Evolutionary conservation across 2,113 vertebrate species (phyloP), one percentile per base, ranked within the genome.

Genomic region (Stegostoma tigrinum): DNA sequence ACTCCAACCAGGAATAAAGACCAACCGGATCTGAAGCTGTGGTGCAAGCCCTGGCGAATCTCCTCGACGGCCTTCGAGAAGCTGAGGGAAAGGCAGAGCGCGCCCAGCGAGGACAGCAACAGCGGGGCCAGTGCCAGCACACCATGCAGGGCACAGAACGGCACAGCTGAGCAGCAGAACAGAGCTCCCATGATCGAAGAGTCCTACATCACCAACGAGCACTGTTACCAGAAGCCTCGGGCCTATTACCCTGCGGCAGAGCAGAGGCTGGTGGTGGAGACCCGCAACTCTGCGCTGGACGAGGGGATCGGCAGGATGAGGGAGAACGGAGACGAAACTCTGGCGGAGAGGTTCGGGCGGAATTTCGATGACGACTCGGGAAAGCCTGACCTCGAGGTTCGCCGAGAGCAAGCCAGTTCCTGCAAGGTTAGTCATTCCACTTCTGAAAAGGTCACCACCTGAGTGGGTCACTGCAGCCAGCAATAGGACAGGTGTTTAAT

Each of bases 181-280:
- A 3, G 97, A 64, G 80, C 97, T 96, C 97, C 98, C 38, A 98
- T 98, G 80, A 97, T 98, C 96, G 99, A 98, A 97, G 98, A 98
- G 90, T 99, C 99, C 0, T 99, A 99, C 52, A 99, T 99, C 96
- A 99, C 98, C 24, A 99, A 99, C 15, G 99, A 99, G 96, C 99
- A 99, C 97, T 99, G 99, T 97, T 99, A 99, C 97, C 99, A 99
- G 97, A 99, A 99, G 96, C 98, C 99, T 0, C 98, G 98, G 0
- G 97, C 98, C 94, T 99, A 98, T 95, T 99, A 99, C 96, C 98
- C 98, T 5, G 99, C 98, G 0, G 98, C 99, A 96, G 99, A 99
- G 97, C 99, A 99, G 97, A 98, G 98, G 96, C 96, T 99, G 96
- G 98, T 99, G 80, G 99, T 99, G 96, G 99, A 99, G 97, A 99